These are phyloP conservation scores for Phaethon lepturus DNA, from an alignment of 2,113 vertebrate species.

Conservation along the genomic window DNA sequence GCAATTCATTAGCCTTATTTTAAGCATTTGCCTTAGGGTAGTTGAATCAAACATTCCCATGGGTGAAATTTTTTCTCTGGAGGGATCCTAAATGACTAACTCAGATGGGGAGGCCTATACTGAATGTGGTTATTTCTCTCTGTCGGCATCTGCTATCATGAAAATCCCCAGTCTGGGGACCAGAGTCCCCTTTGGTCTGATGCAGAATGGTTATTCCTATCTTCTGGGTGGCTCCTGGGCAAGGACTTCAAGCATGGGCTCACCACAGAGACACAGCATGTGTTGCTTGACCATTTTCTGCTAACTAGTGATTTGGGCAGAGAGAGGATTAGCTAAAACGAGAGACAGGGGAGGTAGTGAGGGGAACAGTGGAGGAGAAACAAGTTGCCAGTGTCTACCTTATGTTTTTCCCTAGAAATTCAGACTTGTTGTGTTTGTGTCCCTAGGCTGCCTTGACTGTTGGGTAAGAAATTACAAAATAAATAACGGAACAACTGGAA, in stretches of 20 bases:
- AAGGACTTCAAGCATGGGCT: not conserved
- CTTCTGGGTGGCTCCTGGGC: not conserved
- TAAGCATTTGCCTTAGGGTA: slow-evolving; percentile 20
- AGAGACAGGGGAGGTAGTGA: not conserved
- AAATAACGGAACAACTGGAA: not conserved
- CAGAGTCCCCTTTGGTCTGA: not conserved
- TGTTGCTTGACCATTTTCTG: not conserved
- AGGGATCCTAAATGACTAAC: not conserved
- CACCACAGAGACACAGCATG: not conserved
- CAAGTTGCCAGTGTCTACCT: not conserved
- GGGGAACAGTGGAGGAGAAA: not conserved
- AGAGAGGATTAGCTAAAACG: not conserved
- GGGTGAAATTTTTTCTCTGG: not conserved
- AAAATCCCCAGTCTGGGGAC: not conserved
- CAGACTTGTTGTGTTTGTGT: not conserved
- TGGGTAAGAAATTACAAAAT: not conserved
- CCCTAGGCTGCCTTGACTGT: not conserved
- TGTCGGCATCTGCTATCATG: not conserved
- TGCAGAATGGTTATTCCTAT: not conserved
- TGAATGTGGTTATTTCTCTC: not conserved
- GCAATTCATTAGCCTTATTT: slow-evolving; percentile 13
- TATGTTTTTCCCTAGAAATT: not conserved
- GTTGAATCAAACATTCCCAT: not conserved
- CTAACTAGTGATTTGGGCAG: not conserved
- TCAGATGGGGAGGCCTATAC: not conserved